Conservation (phyloP, 2,888 invertebrate species). For the Acanthosepion pharaonis region DNA sequence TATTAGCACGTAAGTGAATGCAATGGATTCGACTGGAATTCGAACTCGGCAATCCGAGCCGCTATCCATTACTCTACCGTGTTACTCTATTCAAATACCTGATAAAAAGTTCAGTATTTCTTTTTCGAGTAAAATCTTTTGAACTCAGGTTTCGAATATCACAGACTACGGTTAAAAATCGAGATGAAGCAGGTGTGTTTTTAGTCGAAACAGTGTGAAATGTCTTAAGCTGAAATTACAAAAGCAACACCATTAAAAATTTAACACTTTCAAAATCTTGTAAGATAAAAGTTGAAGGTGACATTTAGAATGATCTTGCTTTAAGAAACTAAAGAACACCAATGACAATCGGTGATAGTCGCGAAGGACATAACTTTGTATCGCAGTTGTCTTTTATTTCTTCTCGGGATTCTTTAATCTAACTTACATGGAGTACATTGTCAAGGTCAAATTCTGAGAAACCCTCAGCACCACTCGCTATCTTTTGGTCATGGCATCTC, state of each 20-base stretch:
- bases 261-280: background rate
- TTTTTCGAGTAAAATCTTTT: too few relatives aligned
- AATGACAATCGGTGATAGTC: background rate
- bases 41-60: too few relatives aligned
- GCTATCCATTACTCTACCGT: too few relatives aligned
- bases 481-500: background rate
- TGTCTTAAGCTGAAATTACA: background rate
- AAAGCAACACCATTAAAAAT: background rate
- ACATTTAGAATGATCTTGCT: background rate
- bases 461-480: background rate
- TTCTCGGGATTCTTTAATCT: background rate
- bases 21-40: too few relatives aligned
- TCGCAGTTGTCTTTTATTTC: background rate
- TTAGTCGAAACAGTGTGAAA: too few relatives aligned
- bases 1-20: too few relatives aligned
- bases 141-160: too few relatives aligned
- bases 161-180: too few relatives aligned
- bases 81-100: too few relatives aligned
- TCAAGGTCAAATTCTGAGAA: background rate
- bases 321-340: background rate
- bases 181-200: too few relatives aligned
- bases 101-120: too few relatives aligned
- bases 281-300: background rate
- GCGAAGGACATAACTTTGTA: background rate
- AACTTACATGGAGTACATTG: background rate